Base-by-base conservation (phyloP, 2,888 invertebrate species). In the Apodemia zela region DNA sequence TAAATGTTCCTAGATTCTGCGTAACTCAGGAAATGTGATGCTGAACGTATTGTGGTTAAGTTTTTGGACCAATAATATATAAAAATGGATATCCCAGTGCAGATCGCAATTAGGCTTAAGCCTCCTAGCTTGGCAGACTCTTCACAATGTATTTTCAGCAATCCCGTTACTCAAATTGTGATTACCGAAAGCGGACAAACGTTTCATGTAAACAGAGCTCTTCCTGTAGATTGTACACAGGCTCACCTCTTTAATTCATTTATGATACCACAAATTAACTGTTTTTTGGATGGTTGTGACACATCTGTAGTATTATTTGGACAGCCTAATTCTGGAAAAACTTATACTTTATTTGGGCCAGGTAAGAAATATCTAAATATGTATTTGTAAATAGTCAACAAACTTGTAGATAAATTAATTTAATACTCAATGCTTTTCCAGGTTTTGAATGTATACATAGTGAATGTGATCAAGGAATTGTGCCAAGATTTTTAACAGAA, bases 271-370 rank as follows among this genome's bases (percentile, higher is more conserved):
- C 89, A 95, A 75, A 93, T 95, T 25, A 93, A 93, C 72, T 93
- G 94, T 71, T 93, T 95, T 70, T 79, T 95, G 60, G 95, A 95
- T 82, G 96, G 96, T 21, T 95, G 95, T 76, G 95, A 95, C 84
- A 94, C 95, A n/a, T 95, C 95, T 1, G 93, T 95, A 51, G 94
- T 95, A 11, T 93, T 94, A 33, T 93, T 94, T 74, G 95, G 95
- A 0, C 95, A 96, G 77, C 84, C 87, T 11, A 92, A 89, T 45
- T 94, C 94, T 61, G 96, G 96, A 17, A 96, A 96, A 84, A 95
- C 94, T 2, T 95, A 95, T 75, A 95, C 95, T 0, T 82, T 96
- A 42, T 93, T 95, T 83, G 96, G 96, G 0, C 94, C 95, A 72
- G 95, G 95, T 72, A 90, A 93, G 63, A 59, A 35, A 38, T 49